phyloP scores from a whole-genome alignment of 2,888 invertebrate species.

The Patella depressa region DNA sequence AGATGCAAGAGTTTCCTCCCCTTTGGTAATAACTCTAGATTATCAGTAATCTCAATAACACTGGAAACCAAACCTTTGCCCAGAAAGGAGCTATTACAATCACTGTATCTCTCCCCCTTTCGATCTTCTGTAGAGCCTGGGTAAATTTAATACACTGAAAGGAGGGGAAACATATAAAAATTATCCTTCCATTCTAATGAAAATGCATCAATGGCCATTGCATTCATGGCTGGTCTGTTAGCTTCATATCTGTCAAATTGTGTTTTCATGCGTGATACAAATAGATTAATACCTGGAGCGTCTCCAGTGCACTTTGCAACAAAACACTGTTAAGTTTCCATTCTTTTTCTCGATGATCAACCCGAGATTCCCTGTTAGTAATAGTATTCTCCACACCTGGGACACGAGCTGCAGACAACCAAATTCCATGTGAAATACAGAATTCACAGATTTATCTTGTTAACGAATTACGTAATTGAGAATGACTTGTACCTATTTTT shows the following conservation, averaged over 20 bases:
- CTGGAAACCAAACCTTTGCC: conserved; percentile 22
- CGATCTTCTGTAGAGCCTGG: too few relatives aligned
- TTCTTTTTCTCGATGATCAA: conserved; percentile 17
- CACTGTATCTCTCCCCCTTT: too few relatives aligned
- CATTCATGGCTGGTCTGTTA: conserved; percentile 12
- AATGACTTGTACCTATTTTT: conserved; percentile 14
- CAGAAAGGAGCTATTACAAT: conserved; percentile 17
- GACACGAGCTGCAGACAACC: conserved; percentile 25
- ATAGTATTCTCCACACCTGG: conserved; percentile 21
- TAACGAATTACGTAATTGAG: conserved; percentile 14
- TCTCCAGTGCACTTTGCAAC: conserved; percentile 11
- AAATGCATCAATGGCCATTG: too few relatives aligned
- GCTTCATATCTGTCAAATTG: conserved; percentile 24
- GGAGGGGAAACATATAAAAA: too few relatives aligned
- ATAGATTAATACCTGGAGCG: conserved; percentile 23
- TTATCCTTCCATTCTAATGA: too few relatives aligned
- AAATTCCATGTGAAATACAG: conserved; percentile 20
- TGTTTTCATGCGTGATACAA: conserved; percentile 28
- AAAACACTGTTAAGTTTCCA: conserved; percentile 24
- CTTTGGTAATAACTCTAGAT: conserved; percentile 18
- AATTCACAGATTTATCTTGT: conserved; percentile 21
- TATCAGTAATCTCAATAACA: too few relatives aligned
- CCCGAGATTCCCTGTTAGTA: conserved; percentile 18
- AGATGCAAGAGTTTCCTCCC: conserved; percentile 4
- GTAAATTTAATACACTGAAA: too few relatives aligned